Percentiles rank a stretch among this genome's conserved stretches.
Conservation (phyloP, 2,113 vertebrate genomes). For the Gobiocypris rarus region DNA sequence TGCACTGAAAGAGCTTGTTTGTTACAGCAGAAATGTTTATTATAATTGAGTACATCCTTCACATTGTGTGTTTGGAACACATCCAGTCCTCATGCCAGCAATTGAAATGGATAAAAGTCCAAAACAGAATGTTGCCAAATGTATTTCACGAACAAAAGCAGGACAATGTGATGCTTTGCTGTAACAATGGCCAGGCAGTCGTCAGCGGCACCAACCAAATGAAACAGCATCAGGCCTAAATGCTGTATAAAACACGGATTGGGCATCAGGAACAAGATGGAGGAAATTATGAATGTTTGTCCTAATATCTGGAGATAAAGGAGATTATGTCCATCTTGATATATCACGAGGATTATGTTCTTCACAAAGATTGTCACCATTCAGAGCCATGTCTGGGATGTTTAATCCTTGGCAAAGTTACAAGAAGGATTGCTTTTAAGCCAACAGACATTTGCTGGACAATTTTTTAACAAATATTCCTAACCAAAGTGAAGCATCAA, state of each 20-base stretch:
- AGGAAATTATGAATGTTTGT: conserved; percentile 2
- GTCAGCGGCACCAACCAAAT: neutral
- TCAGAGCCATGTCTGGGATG: conserved; percentile 1
- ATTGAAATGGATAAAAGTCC: neutral
- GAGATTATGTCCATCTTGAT: conserved; percentile 42
- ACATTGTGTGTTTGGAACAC: conserved; percentile 6
- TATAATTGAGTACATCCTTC: neutral
- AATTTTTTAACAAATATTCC: neutral
- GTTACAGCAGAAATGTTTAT: neutral
- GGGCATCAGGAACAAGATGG: neutral
- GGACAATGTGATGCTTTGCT: neutral
- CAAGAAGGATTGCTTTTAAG: conserved; percentile 28
- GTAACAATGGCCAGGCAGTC: neutral
- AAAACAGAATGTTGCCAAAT: neutral
- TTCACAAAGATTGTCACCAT: conserved; percentile 29
- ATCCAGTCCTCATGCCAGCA: neutral
- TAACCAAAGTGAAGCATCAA: neutral
- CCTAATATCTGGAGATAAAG: conserved; percentile 35
- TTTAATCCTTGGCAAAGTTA: conserved; percentile 36
- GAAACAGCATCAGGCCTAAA: neutral
- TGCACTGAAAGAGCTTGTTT: neutral
- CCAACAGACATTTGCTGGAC: neutral
- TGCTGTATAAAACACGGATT: neutral
- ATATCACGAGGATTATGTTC: conserved; percentile 30
- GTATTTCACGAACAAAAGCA: conserved; percentile 8